A percentile compares a stretch with the other conserved stretches of the same genome.
These are phyloP conservation scores for Lutjanus erythropterus DNA, from an alignment of 2,113 vertebrate species.

Conservation along the genomic window DNA sequence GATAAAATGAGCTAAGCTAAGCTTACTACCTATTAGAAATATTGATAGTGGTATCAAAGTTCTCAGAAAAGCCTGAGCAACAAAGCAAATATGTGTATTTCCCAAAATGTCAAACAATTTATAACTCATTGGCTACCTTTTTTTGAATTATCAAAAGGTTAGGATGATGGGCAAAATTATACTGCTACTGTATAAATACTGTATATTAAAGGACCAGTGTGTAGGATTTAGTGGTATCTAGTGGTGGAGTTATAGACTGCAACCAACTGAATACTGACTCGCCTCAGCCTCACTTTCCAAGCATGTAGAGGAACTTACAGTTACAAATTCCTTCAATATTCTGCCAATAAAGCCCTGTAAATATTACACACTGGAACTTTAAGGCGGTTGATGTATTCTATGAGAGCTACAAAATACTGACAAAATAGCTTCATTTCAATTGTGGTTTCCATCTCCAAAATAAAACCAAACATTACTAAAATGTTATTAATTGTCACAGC, in stretches of 20 bases:
- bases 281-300: too few relatives aligned
- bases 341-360: too few relatives aligned
- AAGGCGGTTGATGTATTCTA: too few relatives aligned
- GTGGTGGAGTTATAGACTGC: too few relatives aligned
- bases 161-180: not conserved
- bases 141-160: not conserved
- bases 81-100: not conserved
- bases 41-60: not conserved
- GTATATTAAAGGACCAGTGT: not conserved
- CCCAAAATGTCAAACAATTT: not conserved
- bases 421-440: not conserved
- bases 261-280: too few relatives aligned
- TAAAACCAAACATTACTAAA: not conserved
- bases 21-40: not conserved
- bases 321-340: too few relatives aligned
- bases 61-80: not conserved
- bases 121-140: not conserved
- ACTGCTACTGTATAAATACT: not conserved
- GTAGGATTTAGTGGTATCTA: too few relatives aligned
- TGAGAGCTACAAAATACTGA: not conserved
- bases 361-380: too few relatives aligned
- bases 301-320: too few relatives aligned
- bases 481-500: not conserved
- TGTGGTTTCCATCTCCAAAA: too few relatives aligned
- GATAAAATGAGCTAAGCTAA: too few relatives aligned